A percentile compares a stretch with the other conserved stretches of the same genome.
These are phyloP conservation scores for Rambutsinella grinnellia DNA, from an alignment of 2,888 invertebrate species.

Conservation along the genomic window DNA sequence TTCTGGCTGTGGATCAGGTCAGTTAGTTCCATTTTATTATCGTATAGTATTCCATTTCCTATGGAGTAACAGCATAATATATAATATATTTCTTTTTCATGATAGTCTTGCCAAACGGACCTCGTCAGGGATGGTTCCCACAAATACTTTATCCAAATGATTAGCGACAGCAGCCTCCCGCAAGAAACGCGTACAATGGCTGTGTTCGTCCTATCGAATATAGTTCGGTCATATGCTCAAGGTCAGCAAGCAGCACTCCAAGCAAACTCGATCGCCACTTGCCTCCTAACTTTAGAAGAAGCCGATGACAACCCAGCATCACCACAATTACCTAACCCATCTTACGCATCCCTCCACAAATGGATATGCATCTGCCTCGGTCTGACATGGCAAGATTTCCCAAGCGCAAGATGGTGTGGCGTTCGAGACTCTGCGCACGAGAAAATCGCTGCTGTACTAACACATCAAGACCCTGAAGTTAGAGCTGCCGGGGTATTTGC, in stretches of 20 bases:
- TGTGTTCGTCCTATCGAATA: slow-evolving; percentile 93
- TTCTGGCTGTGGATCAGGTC: slow-evolving; percentile 94
- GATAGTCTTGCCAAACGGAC: slow-evolving; percentile 93
- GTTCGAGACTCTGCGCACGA: slow-evolving; percentile 97
- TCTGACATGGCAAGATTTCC: slow-evolving; percentile 89
- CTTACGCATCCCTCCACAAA: slow-evolving; percentile 73
- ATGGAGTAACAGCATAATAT: neutral
- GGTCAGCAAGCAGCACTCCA: slow-evolving; percentile 93
- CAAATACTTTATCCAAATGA: slow-evolving; percentile 92
- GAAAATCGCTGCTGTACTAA: slow-evolving; percentile 85
- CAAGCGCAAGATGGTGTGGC: slow-evolving; percentile 93
- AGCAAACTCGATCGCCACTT: slow-evolving; percentile 90
- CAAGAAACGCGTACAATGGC: slow-evolving; percentile 93
- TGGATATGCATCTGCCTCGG: slow-evolving; percentile 96
- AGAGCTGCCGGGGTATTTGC: slow-evolving; percentile 95
- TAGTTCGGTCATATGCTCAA: slow-evolving; percentile 88
- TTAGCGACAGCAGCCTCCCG: slow-evolving; percentile 87
- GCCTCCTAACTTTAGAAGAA: slow-evolving; percentile 77
- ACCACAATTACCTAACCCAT: neutral
- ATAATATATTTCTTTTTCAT: slow-evolving; percentile 12
- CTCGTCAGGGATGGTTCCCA: slow-evolving; percentile 93
- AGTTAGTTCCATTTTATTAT: slow-evolving; percentile 68
- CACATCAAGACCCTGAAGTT: slow-evolving; percentile 89
- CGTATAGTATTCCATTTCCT: no score
- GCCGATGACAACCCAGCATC: slow-evolving; percentile 39